phyloP scores from a whole-genome alignment of 2,797 vertebrate species.

The Novumbra hubbsi region DNA sequence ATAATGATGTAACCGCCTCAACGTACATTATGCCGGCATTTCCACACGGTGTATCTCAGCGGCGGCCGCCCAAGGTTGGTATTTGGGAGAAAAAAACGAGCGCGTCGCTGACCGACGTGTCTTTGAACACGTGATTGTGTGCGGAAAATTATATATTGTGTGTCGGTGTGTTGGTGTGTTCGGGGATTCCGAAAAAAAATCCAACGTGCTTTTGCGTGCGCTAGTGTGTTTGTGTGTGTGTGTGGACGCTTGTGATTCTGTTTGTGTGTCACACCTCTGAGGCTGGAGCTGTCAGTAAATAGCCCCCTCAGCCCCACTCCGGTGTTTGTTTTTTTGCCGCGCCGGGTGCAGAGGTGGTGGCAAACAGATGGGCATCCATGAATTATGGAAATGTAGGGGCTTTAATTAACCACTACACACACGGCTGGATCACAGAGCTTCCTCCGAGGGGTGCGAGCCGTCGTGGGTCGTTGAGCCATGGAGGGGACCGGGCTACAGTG shows the following conservation, averaged over 20 bases:
- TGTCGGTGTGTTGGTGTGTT: conserved; percentile 8
- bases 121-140: not conserved
- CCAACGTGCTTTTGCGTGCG: conserved; percentile 21
- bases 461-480: conserved; percentile 4
- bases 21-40: not conserved
- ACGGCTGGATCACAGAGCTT: conserved; percentile 69
- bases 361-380: conserved; percentile 78
- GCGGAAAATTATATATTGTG: not conserved
- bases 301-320: conserved; percentile 68
- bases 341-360: conserved; percentile 70
- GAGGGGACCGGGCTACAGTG: conserved; percentile 50
- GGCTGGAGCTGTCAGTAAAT: conserved; percentile 70
- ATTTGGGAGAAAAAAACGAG: not conserved
- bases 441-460: conserved; percentile 42
- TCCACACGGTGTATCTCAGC: not conserved
- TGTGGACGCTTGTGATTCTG: not conserved
- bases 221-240: conserved; percentile 3
- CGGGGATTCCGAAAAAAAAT: no score
- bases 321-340: conserved; percentile 71
- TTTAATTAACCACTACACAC: conserved; percentile 75
- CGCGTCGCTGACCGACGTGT: not conserved
- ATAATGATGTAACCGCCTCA: not conserved
- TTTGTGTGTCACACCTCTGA: conserved; percentile 19
- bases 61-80: not conserved
- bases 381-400: conserved; percentile 76